Percentiles rank a stretch among this genome's conserved stretches.
phyloP scores from a whole-genome alignment of 2,888 invertebrate genomes.

The Lasioglossum malachurum region DNA sequence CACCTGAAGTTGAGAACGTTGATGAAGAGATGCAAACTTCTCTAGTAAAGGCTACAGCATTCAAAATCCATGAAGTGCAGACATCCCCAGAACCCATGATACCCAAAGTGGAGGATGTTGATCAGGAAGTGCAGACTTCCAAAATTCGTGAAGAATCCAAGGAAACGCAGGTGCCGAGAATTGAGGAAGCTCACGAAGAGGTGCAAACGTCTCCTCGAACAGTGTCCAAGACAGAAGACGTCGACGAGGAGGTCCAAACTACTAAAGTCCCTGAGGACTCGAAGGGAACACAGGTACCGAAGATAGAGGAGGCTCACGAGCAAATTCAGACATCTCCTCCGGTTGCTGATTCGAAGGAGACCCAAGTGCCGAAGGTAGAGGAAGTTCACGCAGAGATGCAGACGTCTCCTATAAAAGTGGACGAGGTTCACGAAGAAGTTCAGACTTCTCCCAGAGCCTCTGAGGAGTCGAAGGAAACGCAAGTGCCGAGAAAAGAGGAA shows the following conservation, averaged over 20 bases:
- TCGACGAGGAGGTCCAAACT: constrained; percentile 85
- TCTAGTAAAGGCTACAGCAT: neutral
- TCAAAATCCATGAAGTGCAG: neutral
- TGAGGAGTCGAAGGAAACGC: neutral
- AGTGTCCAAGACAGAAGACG: neutral
- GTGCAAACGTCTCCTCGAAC: constrained; percentile 19
- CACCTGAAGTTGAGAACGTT: neutral
- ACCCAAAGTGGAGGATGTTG: neutral
- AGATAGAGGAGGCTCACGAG: constrained; percentile 81
- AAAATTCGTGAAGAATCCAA: neutral
- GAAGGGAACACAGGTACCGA: neutral
- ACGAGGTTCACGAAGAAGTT: neutral
- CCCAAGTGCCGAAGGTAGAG: neutral
- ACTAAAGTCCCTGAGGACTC: constrained; percentile 79
- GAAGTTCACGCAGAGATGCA: neutral
- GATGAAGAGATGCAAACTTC: neutral
- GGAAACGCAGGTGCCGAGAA: neutral
- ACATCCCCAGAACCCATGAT: neutral
- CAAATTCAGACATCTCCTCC: constrained; percentile 66
- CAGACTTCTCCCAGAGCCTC: constrained; percentile 12
- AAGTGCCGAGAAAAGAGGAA: neutral
- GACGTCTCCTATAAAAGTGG: neutral
- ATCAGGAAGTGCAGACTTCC: neutral
- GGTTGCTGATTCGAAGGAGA: neutral
- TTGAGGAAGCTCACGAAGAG: neutral